Evolutionary conservation across 2,888 invertebrate genomes (phyloP).

Genomic region (Fissipunctia ypsillon): DNA sequence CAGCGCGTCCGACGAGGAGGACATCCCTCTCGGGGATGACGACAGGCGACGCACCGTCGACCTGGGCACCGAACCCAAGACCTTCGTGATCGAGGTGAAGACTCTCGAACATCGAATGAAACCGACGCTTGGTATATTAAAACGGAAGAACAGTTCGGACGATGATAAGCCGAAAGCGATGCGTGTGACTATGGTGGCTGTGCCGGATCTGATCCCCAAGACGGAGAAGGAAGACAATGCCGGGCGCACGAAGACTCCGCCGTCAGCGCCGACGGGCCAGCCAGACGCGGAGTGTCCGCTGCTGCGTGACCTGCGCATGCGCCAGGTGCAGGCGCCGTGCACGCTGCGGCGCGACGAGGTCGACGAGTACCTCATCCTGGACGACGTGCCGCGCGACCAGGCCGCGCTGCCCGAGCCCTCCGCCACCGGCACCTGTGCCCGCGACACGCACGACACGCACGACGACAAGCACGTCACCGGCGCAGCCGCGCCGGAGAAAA

Average conservation of each 20-base stretch:
- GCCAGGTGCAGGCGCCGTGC: too few relatives aligned
- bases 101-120: conserved; percentile 82
- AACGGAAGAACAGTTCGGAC: conserved; percentile 70
- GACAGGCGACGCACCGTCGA: conserved; percentile 70
- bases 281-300: background rate
- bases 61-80: conserved; percentile 80
- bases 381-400: conserved; percentile 79
- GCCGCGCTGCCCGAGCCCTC: conserved; percentile 83
- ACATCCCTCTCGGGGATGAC: conserved; percentile 30
- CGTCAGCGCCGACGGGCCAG: conserved; percentile 64
- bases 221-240: conserved; percentile 63
- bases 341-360: background rate
- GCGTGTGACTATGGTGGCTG: conserved; percentile 67
- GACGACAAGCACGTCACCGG: conserved; percentile 33
- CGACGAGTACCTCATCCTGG: conserved; percentile 29
- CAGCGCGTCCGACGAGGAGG: conserved; percentile 73
- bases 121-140: conserved; percentile 83
- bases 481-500: conserved; percentile 52
- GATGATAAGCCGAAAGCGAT: conserved; percentile 71
- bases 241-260: conserved; percentile 68
- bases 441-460: background rate
- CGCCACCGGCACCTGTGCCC: conserved; percentile 69
- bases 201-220: conserved; percentile 76
- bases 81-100: conserved; percentile 84
- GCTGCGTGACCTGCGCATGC: too few relatives aligned